A percentile compares a stretch with the other conserved stretches of the same genome.
These are phyloP conservation scores for Azorinus chamasolen DNA, from an alignment of 2,888 invertebrate species.

Conservation along the genomic window DNA sequence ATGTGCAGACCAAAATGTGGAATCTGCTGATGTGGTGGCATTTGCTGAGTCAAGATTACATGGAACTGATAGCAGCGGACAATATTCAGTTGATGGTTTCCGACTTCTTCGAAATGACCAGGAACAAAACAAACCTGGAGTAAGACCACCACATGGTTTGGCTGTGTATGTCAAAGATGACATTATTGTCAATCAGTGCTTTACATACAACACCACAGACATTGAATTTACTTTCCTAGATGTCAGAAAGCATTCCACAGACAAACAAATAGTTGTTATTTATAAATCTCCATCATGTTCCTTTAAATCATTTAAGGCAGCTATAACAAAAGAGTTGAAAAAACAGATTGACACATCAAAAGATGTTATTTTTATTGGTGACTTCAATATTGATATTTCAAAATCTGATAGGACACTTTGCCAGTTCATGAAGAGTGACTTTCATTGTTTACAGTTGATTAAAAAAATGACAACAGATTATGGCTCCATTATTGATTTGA, in stretches of 20 bases:
- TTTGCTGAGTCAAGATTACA: slow-evolving; percentile 34
- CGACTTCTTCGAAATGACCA: slow-evolving; percentile 22
- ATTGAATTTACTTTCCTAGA: slow-evolving; percentile 18
- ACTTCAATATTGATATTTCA: slow-evolving; percentile 27
- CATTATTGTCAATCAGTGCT: no score
- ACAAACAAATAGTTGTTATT: no score
- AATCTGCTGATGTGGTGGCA: slow-evolving; percentile 27
- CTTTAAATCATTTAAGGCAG: no score
- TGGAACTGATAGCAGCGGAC: slow-evolving; percentile 1
- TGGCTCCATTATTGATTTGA: no score
- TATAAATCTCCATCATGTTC: no score
- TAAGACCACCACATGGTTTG: slow-evolving; percentile 31
- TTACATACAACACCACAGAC: no score
- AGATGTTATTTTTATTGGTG: slow-evolving; percentile 27
- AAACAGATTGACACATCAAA: slow-evolving; percentile 3
- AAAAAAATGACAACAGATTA: no score
- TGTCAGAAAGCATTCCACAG: neutral
- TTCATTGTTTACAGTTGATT: no score
- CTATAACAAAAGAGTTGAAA: no score
- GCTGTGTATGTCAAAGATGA: slow-evolving; percentile 34
- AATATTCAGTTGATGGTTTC: slow-evolving; percentile 12
- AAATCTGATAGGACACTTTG: neutral
- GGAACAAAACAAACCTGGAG: neutral
- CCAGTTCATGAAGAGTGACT: slow-evolving; percentile 11
- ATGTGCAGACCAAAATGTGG: slow-evolving; percentile 11